These are phyloP conservation scores for Microplitis mediator DNA, from an alignment of 1,140 invertebrate species.

Conservation along the genomic window DNA sequence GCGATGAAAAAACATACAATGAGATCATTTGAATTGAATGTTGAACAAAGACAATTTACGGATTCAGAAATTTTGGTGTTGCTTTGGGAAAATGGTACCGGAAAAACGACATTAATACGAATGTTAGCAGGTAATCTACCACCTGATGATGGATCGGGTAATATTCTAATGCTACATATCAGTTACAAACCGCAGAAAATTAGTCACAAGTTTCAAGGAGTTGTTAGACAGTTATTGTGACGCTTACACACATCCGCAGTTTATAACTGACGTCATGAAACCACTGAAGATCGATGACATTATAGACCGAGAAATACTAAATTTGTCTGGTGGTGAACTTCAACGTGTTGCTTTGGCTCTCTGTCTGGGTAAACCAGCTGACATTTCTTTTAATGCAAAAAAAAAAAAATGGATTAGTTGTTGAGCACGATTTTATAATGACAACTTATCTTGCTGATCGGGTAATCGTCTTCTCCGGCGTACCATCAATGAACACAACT, in stretches of 20 bases:
- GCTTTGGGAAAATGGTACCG: slow-evolving; percentile 98
- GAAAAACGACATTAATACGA: slow-evolving; percentile 98
- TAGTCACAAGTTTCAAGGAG: slow-evolving; percentile 94
- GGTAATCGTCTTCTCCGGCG: slow-evolving; percentile 98
- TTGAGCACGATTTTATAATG: slow-evolving; percentile 99
- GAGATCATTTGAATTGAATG: slow-evolving; percentile 79
- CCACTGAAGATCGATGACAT: slow-evolving; percentile 97
- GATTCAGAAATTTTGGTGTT: slow-evolving; percentile 99
- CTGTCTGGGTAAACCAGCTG: slow-evolving; percentile 97
- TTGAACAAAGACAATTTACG: slow-evolving; percentile 94
- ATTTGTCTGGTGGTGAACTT: slow-evolving; percentile 98
- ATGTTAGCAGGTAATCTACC: slow-evolving; percentile 96
- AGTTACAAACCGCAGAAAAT: slow-evolving; percentile 99
- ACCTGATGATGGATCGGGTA: slow-evolving; percentile 85
- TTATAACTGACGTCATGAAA: slow-evolving; percentile 99
- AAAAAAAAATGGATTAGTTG: too few species aligned
- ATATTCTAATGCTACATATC: slow-evolving; percentile 92
- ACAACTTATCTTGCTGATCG: slow-evolving; percentile 98
- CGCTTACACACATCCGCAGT: slow-evolving; percentile 94
- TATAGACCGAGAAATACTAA: slow-evolving; percentile 98
- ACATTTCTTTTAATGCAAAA: slow-evolving; percentile 97
- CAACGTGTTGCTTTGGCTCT: slow-evolving; percentile 95
- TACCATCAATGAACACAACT: slow-evolving; percentile 83
- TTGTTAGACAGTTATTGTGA: slow-evolving; percentile 92
- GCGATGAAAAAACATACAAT: slow-evolving; percentile 84